Conservation (phyloP, 2,797 vertebrate species). For the Sebastes iracundus region DNA sequence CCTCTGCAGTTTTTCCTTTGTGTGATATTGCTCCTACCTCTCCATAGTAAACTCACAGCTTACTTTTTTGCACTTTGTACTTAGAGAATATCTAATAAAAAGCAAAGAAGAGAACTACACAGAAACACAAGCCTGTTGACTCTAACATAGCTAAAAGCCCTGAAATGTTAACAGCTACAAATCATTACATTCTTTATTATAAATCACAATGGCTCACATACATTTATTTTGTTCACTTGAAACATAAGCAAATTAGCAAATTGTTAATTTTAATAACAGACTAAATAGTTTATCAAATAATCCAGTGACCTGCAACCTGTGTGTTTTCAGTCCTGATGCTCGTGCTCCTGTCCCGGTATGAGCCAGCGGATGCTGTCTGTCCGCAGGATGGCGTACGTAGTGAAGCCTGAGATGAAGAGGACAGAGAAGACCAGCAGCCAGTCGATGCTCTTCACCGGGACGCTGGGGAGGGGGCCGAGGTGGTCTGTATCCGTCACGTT, state of each 20-base stretch:
- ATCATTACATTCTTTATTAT: slow-evolving; percentile 19
- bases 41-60: too few species aligned
- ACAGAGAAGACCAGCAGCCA: slow-evolving; percentile 97
- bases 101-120: not conserved
- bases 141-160: not conserved
- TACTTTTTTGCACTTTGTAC: slow-evolving; percentile 7
- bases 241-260: slow-evolving; percentile 20
- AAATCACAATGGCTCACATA: slow-evolving; percentile 15
- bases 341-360: slow-evolving; percentile 95
- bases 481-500: slow-evolving; percentile 85
- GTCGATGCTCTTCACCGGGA: slow-evolving; percentile 90
- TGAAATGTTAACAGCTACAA: not conserved
- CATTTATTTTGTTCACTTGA: slow-evolving; percentile 19
- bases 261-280: not conserved
- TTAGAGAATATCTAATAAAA: not conserved
- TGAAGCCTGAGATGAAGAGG: slow-evolving; percentile 91
- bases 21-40: not conserved
- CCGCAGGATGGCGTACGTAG: slow-evolving; percentile 89
- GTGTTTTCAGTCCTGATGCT: slow-evolving; percentile 90
- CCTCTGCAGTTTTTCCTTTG: not conserved
- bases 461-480: slow-evolving; percentile 88
- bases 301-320: not conserved
- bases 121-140: not conserved
- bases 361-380: slow-evolving; percentile 95
- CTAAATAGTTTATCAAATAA: not conserved